Evolutionary conservation across 2,888 invertebrate genomes (phyloP).

Genomic region (Amphipoea lucens): DNA sequence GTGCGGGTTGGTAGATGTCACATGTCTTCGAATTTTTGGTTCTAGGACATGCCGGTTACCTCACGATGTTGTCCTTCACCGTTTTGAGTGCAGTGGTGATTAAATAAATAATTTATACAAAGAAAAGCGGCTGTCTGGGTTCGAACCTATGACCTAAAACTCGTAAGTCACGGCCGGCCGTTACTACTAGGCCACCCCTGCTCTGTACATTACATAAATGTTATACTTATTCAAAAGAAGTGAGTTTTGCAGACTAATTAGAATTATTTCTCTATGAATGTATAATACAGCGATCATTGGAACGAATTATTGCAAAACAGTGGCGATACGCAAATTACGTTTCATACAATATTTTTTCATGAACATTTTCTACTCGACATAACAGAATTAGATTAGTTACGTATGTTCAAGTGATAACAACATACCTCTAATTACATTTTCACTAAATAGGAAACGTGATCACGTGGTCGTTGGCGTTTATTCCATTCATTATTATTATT

Average conservation of each 20-base stretch:
- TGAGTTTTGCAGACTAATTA: slow-evolving; percentile 26
- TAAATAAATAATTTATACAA: too few species aligned
- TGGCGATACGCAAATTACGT: slow-evolving; percentile 41
- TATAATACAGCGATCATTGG: slow-evolving; percentile 5
- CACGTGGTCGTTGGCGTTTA: neutral
- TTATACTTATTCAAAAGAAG: neutral
- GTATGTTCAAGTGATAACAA: neutral
- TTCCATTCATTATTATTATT: neutral
- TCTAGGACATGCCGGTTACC: too few species aligned
- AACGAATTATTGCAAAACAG: slow-evolving; percentile 42
- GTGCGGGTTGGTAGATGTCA: too few species aligned
- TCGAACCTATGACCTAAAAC: too few species aligned
- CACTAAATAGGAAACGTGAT: neutral
- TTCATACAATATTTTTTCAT: slow-evolving; percentile 43
- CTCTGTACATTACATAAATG: neutral
- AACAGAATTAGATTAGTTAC: slow-evolving; percentile 5
- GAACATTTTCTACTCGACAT: neutral
- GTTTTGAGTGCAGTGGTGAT: too few species aligned
- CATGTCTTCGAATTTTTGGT: too few species aligned
- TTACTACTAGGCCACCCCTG: too few species aligned
- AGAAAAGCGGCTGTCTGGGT: too few species aligned
- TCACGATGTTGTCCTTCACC: too few species aligned
- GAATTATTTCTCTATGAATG: neutral
- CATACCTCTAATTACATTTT: neutral
- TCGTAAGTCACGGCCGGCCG: too few species aligned